Base-by-base conservation (phyloP, 2,113 vertebrate genomes). In the Caretta caretta region DNA sequence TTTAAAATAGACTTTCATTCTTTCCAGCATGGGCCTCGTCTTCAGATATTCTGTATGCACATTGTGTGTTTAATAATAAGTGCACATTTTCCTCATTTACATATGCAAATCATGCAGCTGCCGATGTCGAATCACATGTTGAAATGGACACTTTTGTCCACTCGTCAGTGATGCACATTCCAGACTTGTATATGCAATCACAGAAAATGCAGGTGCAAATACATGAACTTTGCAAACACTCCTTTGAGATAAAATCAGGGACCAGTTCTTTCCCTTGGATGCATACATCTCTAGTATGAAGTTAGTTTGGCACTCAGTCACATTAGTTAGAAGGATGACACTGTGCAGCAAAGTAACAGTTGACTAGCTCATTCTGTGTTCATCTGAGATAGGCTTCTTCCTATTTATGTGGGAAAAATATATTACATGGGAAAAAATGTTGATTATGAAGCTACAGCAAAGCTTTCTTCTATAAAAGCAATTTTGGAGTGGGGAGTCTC, bases 241-340 rank as follows among this genome's bases (percentile, higher is more conserved):
- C 38, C 16, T 51, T 50, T 9, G 31, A 78, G 65, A 72, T 17
- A 72, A 72, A 86, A 59, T 38, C 6, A 12, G 6, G 29, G 4
- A 84, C 10, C 1, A 88, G 51, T 54, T 13, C 38, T 51, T 49
- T 6, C 3, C 9, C 84, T 88, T 78, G 38, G 51, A 53, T 29
- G 13, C 1, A 1, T 50, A 2, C 3, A 19, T 3, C 6, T n/a
- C 4, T 79, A 16, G 0, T 12, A 5, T 20, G 7, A 92, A 56
- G 48, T 48, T 62, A 35, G 35, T 50, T 75, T 90, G 76, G 2
- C 31, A 20, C 11, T 57, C 48, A 35, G 14, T 56, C n/a, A 25
- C 10, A 54, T 9, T 87, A 80, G 13, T 3, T 65, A 57, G 3
- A 69, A n/a, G 3, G 92, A 85, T 3, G 84, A 62, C 6, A 0